phyloP scores from a whole-genome alignment of 2,113 vertebrate genomes.

The Notarius lentiginosus region DNA sequence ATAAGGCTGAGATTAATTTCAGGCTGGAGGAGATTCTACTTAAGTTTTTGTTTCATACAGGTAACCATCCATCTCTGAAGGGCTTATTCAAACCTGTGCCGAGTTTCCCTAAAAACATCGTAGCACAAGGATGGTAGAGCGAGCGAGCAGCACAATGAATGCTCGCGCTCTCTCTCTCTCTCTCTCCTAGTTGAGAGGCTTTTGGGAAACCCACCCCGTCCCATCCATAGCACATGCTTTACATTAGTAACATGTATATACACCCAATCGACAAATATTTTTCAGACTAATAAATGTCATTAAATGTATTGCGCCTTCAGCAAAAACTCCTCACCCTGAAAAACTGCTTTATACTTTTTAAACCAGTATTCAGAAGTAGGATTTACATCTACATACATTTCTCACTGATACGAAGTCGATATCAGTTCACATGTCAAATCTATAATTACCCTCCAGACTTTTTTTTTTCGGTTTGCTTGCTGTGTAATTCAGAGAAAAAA shows the following conservation, averaged over 20 bases:
- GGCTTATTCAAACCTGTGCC: not conserved
- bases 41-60: not conserved
- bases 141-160: too few relatives aligned
- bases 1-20: not conserved
- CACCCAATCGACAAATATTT: not conserved
- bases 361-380: not conserved
- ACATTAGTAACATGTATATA: not conserved
- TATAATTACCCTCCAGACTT: not conserved
- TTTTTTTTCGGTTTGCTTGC: slow-evolving; percentile 13
- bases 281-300: not conserved
- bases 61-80: not conserved
- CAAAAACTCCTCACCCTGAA: not conserved
- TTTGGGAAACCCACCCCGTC: not conserved
- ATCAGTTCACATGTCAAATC: not conserved
- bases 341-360: not conserved
- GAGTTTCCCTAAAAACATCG: too few relatives aligned
- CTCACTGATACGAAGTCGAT: not conserved
- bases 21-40: not conserved
- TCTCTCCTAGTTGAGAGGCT: too few relatives aligned
- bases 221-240: not conserved
- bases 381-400: not conserved
- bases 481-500: slow-evolving; percentile 17
- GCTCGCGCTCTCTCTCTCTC: too few relatives aligned
- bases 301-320: not conserved
- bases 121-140: too few relatives aligned